Evolutionary conservation across 1,140 invertebrate genomes (phyloP).

Genomic region (Ooceraea biroi): DNA sequence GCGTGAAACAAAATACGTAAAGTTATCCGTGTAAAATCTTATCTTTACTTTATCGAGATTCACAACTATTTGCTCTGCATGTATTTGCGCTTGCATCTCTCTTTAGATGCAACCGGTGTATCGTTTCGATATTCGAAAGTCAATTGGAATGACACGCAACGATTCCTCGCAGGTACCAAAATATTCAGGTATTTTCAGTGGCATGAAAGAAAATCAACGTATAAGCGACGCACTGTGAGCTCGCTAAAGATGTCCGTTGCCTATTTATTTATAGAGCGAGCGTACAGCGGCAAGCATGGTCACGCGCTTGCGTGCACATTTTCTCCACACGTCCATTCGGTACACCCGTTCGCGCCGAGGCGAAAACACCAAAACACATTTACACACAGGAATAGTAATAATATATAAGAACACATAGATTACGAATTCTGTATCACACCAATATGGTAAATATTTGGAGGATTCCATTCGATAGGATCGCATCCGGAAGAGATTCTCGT

Average conservation of each 20-base stretch:
- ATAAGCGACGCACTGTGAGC: constrained; percentile 72
- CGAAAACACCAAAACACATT: constrained; percentile 1
- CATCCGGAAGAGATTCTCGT: background rate
- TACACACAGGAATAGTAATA: constrained; percentile 1
- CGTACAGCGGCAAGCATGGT: constrained; percentile 74
- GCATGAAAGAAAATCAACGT: constrained; percentile 78
- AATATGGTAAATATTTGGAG: constrained; percentile 2
- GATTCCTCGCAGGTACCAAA: constrained; percentile 52
- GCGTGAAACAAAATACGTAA: background rate
- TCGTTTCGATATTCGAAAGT: constrained; percentile 12
- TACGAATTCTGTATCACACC: background rate
- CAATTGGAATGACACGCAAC: constrained; percentile 4
- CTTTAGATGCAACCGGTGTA: background rate
- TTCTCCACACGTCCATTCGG: constrained; percentile 53
- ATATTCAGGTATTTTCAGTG: constrained; percentile 68
- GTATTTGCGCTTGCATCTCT: background rate
- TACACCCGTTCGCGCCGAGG: constrained; percentile 23
- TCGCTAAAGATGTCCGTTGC: constrained; percentile 79
- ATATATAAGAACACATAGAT: constrained; percentile 4
- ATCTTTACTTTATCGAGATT: background rate
- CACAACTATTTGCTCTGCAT: background rate
- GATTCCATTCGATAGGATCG: background rate
- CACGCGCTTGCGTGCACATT: constrained; percentile 69
- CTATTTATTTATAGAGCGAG: constrained; percentile 83
- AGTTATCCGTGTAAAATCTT: background rate